Conservation (phyloP, 2,888 invertebrate genomes). For the Homarus gammarus region DNA sequence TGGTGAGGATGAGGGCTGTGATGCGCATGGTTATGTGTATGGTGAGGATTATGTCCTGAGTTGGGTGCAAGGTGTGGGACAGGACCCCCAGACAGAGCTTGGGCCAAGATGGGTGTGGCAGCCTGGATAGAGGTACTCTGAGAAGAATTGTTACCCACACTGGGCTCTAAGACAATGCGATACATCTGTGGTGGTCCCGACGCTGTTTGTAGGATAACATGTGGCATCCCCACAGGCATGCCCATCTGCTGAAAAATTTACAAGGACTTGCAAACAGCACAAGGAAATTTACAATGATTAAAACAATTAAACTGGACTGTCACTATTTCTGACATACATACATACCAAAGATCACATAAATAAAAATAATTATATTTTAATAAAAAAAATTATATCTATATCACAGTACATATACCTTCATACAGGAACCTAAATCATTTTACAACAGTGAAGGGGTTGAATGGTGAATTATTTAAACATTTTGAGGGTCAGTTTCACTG, state of each 20-base stretch:
- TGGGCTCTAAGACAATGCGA: constrained; percentile 71
- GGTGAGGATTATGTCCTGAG: constrained; percentile 18
- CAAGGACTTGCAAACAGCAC: neutral
- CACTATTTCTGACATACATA: too few relatives aligned
- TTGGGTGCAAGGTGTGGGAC: constrained; percentile 23
- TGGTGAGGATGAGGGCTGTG: constrained; percentile 16
- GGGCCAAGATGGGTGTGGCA: constrained; percentile 55
- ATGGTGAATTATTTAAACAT: too few relatives aligned
- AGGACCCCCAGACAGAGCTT: constrained; percentile 49
- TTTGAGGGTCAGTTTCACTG: too few relatives aligned
- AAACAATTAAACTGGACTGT: too few relatives aligned
- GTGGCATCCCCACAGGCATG: constrained; percentile 71
- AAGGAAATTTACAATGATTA: too few relatives aligned
- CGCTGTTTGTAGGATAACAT: constrained; percentile 68
- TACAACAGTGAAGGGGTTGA: too few relatives aligned
- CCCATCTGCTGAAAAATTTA: constrained; percentile 59
- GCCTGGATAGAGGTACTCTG: constrained; percentile 25
- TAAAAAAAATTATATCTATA: too few relatives aligned
- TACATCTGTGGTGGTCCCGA: constrained; percentile 73
- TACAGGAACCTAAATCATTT: too few relatives aligned
- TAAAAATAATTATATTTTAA: too few relatives aligned
- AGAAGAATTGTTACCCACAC: constrained; percentile 32
- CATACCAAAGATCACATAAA: too few relatives aligned
- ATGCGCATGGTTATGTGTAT: constrained; percentile 6
- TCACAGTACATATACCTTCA: too few relatives aligned